Percentiles rank a stretch among this genome's conserved stretches.
These are phyloP conservation scores for Nyctereutes procyonoides DNA, from an alignment of 2,113 vertebrate species.

Conservation along the genomic window DNA sequence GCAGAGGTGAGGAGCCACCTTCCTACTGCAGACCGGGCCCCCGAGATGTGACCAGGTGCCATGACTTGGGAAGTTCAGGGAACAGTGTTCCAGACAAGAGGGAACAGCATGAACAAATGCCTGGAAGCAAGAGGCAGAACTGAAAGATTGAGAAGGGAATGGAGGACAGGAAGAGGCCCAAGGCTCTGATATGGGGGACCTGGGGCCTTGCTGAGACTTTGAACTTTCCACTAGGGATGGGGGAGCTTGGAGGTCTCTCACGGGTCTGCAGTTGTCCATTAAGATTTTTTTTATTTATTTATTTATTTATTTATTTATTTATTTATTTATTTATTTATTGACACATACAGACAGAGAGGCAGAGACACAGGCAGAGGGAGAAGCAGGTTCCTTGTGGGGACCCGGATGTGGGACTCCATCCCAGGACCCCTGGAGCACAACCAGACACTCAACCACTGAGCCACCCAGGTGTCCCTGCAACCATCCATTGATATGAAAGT, in stretches of 20 bases:
- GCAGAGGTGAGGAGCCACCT: neutral
- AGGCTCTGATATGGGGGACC: neutral
- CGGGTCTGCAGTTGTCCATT: neutral
- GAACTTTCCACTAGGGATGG: neutral
- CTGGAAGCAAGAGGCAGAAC: neutral
- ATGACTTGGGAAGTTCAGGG: neutral
- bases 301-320: too few species aligned
- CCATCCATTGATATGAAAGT: neutral
- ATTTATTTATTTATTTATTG: too few species aligned
- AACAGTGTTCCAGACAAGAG: neutral
- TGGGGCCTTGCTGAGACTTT: neutral
- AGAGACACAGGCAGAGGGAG: too few species aligned
- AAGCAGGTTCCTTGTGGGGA: too few species aligned
- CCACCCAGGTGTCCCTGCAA: too few species aligned
- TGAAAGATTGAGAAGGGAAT: neutral
- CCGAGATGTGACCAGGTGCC: accelerated
- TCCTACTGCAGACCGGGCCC: neutral
- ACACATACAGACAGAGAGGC: too few species aligned
- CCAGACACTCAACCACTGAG: too few species aligned
- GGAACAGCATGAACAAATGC: neutral
- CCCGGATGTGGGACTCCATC: too few species aligned
- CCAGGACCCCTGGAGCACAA: too few species aligned
- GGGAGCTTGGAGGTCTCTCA: neutral
- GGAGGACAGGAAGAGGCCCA: neutral
- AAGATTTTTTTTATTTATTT: too few species aligned